Base-by-base conservation (phyloP, 1,140 invertebrate genomes). In the Ruditapes philippinarum region DNA sequence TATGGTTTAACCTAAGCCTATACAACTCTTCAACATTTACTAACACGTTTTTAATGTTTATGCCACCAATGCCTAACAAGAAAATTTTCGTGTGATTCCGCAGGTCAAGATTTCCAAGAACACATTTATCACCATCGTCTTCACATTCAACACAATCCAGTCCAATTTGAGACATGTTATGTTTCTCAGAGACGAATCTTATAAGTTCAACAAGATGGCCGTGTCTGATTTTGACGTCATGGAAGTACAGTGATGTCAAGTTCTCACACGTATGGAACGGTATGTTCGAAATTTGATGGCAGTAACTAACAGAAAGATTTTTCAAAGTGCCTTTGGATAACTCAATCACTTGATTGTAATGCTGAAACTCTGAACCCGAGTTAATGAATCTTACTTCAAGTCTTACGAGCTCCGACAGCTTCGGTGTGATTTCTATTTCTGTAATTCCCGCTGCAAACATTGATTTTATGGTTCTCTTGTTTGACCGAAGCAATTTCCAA, bases 361-460 rank as follows among this genome's bases (percentile, higher is more conserved):
- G 25, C 3, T 45, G 11, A 25, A 74, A 74, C 22, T 74, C 70
- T 22, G 19, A 0, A n/a, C 25, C 36, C 3, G 38, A 38, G 0
- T 70, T 40, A 49, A 74, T 74, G 40, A 40, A 74, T 49, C 70
- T 40, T 9, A 74, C 25, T 49, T 74, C 70, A 17, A 74, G 38
- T 45, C 40, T 45, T 25, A 42, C 38, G 14, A 74, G 9, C 11
- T 31, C 40, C 7, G n/a, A 11, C 2, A 74, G 3, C n/a, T n/a
- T 45, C 0, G 38, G 14, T 4, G 7, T 3, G 2, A 25, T 12
- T 25, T 74, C n/a, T 14, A n/a, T 11, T 74, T 42, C 40, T 49
- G 49, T 74, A 40, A 28, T 12, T 28, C n/a, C n/a, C n/a, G 38
- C 9, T 1, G 19, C 25, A 14, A 74, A 74, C 9, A 74, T 25